Base-by-base conservation (phyloP, 1,140 invertebrate species). In the Caenorhabditis brenneri region DNA sequence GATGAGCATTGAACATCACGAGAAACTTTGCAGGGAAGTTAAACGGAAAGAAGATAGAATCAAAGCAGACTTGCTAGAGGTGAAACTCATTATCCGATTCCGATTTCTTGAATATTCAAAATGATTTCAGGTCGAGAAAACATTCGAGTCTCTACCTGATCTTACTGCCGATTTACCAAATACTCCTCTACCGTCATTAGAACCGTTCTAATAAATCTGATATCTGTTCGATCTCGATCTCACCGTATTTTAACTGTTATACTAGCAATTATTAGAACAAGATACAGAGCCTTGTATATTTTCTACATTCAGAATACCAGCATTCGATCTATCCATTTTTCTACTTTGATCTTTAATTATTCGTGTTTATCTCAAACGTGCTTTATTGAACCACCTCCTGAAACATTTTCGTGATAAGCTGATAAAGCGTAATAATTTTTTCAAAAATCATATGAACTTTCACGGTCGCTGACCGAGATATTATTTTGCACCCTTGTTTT, bases 141-240 rank as follows among this genome's bases (percentile, higher is more conserved):
- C 65, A 10, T 84, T 55, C 39, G 83, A 84, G 7, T 84, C 83
- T 1, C 27, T 84, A 3, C 83, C 83, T 0, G 83, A 84, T 79
- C 48, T 84, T 4, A 24, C 36, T 46, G 53, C 46, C 10, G 49
- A 58, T 6, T 33, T 39, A 24, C 31, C 51, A 48, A 60, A 48
- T 33, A 24, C 36, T n/a, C 74, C 74, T 16, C 48, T 84, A 12
- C 83, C 83, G 6, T 39, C 83, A 27, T 29, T 78, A 5, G 78
- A 84, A 42, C 36, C 24, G 9, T 36, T 84, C 12, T 84, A 24
- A 74, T 46, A 24, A 22, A 15, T 46, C 12, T 12, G 6, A 24
- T 22, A 12, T 7, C 9, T 33, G 0, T 16, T 7, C 1, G 15
- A 19, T 33, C 19, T 19, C 58, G 58, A 65, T 65, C 58, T 65